These are phyloP conservation scores for Eonycteris spelaea DNA, from an alignment of 2,113 vertebrate species.

Conservation along the genomic window DNA sequence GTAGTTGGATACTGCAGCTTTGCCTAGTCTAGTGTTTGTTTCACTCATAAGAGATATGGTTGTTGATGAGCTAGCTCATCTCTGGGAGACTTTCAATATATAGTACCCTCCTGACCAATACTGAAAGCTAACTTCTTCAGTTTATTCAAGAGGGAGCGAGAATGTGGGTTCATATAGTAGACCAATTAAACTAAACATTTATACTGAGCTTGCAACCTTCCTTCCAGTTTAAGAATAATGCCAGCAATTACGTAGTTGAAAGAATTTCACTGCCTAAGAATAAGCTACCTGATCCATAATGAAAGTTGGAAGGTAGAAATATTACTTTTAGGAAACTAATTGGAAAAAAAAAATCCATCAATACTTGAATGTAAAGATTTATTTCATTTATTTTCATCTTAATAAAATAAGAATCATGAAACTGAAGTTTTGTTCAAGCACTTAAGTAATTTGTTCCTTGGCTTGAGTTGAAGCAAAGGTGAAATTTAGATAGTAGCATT, in stretches of 20 bases:
- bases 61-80: background rate
- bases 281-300: background rate
- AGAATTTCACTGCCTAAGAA: background rate
- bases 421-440: background rate
- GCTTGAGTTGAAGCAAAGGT: background rate
- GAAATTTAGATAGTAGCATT: background rate
- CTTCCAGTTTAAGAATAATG: background rate
- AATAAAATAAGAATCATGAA: background rate
- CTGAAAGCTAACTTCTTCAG: too few relatives aligned
- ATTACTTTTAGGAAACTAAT: background rate
- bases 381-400: background rate
- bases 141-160: background rate
- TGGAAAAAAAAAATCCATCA: background rate
- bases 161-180: background rate
- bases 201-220: background rate
- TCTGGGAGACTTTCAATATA: background rate
- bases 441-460: background rate
- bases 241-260: too few relatives aligned
- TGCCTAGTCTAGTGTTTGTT: too few relatives aligned
- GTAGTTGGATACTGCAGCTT: background rate
- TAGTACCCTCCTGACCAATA: background rate
- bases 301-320: background rate
- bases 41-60: too few relatives aligned
- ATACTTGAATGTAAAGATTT: background rate
- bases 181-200: background rate